Conservation (phyloP, 1,140 invertebrate species). For the Whitmania pigra region DNA sequence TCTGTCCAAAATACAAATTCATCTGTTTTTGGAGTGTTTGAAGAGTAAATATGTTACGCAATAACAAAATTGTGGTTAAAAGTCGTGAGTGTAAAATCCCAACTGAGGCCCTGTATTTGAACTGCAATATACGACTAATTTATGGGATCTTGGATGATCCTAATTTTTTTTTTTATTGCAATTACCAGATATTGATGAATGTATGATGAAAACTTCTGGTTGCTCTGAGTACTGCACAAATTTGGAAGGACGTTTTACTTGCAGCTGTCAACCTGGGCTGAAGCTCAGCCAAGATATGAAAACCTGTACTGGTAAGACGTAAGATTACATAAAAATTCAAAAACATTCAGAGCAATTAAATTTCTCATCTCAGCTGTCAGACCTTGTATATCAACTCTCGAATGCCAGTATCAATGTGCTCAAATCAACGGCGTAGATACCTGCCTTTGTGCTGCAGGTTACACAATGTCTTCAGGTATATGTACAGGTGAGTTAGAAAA, state of each 20-base stretch:
- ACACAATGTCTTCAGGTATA: neutral
- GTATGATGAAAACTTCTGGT: conserved; percentile 10
- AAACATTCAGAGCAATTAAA: neutral
- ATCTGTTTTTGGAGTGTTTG: too few relatives aligned
- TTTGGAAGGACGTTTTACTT: conserved; percentile 11
- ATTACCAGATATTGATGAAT: conserved; percentile 21
- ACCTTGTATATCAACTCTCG: neutral
- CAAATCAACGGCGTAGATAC: conserved; percentile 14
- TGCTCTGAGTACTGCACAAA: conserved; percentile 21
- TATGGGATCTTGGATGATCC: too few relatives aligned
- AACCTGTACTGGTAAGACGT: conserved; percentile 10
- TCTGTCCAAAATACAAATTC: too few relatives aligned
- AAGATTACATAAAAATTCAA: neutral
- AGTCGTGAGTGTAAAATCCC: too few relatives aligned
- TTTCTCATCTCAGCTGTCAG: conserved; percentile 10
- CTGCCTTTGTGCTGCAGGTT: conserved; percentile 18
- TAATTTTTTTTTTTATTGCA: too few relatives aligned
- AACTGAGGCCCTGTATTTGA: too few relatives aligned
- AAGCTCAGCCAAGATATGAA: conserved; percentile 20
- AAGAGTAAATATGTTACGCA: too few relatives aligned
- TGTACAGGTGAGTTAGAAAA: conserved; percentile 17
- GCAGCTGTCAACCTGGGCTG: conserved; percentile 20
- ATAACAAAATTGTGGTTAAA: too few relatives aligned
- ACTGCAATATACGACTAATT: too few relatives aligned
- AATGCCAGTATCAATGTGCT: conserved; percentile 21